Conservation (phyloP, 2,113 vertebrate genomes). For the Stegastes partitus region DNA sequence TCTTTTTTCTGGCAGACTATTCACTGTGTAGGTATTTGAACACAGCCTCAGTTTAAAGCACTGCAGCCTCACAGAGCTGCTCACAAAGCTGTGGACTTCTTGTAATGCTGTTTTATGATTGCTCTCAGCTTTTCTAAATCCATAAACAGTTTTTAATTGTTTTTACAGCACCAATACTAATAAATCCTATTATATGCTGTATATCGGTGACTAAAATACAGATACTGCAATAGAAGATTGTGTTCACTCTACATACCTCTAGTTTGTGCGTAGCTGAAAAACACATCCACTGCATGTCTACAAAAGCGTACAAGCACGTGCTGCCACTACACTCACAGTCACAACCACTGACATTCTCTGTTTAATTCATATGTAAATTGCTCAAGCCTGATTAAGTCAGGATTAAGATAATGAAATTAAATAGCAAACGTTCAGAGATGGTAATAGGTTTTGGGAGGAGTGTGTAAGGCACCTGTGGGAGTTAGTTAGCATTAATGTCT, state of each 20-base stretch:
- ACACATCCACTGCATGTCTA: neutral
- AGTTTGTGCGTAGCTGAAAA: neutral
- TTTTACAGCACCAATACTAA: too few relatives aligned
- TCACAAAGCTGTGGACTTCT: too few relatives aligned
- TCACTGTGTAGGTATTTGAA: too few relatives aligned
- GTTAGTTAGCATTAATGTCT: conserved; percentile 5
- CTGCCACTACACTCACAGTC: neutral
- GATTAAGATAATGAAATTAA: conserved; percentile 59
- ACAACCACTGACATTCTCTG: conserved; percentile 18
- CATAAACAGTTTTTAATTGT: too few relatives aligned
- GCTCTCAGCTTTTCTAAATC: too few relatives aligned
- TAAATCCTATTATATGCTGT: too few relatives aligned
- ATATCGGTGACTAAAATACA: neutral
- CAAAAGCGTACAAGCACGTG: neutral
- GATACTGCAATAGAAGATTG: neutral
- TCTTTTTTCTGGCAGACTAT: too few relatives aligned
- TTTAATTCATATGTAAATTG: conserved; percentile 58
- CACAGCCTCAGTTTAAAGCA: too few relatives aligned
- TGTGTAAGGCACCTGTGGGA: conserved; percentile 31
- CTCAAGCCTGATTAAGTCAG: conserved; percentile 39
- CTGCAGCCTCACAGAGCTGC: too few relatives aligned
- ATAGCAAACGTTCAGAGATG: conserved; percentile 43
- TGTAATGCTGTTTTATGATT: too few relatives aligned
- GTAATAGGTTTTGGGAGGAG: conserved; percentile 33
- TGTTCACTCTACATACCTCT: neutral